A percentile compares a stretch with the other conserved stretches of the same genome.
Conservation (phyloP, 1,140 invertebrate species). For the Macrostomum lignano region DNA sequence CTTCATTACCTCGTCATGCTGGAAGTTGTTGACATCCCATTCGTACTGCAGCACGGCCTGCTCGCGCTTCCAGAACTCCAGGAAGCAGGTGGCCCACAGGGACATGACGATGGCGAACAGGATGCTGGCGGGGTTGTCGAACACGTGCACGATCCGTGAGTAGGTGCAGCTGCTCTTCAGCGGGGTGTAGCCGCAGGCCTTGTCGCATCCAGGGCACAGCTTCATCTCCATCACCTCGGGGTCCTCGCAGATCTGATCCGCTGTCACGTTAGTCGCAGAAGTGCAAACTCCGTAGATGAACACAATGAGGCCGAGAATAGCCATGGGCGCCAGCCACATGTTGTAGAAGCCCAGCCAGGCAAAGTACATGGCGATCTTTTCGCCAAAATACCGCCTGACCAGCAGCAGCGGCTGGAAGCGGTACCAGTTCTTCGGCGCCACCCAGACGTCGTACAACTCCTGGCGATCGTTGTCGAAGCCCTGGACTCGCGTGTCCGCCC, state of each 20-base stretch:
- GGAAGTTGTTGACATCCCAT: constrained; percentile 5
- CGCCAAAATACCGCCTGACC: constrained; percentile 21
- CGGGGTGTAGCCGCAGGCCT: constrained; percentile 45
- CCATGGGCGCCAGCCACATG: constrained; percentile 1
- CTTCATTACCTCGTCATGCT: constrained; percentile 10
- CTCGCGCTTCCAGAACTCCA: constrained; percentile 7
- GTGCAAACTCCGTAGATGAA: neutral
- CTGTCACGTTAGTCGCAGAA: constrained; percentile 34
- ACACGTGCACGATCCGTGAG: constrained; percentile 55
- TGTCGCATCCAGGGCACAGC: constrained; percentile 26
- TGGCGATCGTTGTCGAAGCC: no score
- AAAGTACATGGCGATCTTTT: constrained; percentile 29
- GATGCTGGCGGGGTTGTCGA: constrained; percentile 46
- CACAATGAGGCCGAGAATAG: constrained; percentile 2
- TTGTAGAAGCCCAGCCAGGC: constrained; percentile 14
- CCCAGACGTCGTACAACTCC: neutral
- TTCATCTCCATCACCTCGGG: constrained; percentile 11
- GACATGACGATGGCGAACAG: constrained; percentile 45
- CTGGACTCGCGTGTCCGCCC: no score
- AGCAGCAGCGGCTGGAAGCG: neutral
- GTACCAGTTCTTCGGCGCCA: neutral
- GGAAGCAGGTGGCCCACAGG: constrained; percentile 32
- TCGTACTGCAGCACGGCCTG: neutral
- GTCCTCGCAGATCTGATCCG: constrained; percentile 8
- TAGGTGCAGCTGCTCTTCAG: constrained; percentile 57